These are phyloP conservation scores for Siphamia tubifer DNA, from an alignment of 2,113 vertebrate species.

Conservation along the genomic window DNA sequence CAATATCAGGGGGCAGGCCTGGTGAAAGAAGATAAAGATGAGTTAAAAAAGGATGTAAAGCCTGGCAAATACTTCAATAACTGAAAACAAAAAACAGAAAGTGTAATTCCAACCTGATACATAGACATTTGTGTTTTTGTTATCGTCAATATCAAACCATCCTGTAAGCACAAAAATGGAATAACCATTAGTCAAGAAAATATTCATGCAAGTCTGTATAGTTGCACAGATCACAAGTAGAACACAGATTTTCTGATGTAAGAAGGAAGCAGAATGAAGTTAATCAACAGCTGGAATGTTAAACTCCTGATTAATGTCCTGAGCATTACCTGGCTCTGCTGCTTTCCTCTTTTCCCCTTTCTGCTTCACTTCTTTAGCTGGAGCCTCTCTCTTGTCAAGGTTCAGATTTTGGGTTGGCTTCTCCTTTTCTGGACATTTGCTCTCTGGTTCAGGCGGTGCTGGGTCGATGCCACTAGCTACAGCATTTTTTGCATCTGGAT, in stretches of 20 bases:
- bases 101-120: slow-evolving; percentile 89
- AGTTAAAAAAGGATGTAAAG: no score
- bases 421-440: slow-evolving; percentile 36
- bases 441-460: slow-evolving; percentile 40
- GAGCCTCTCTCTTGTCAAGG: slow-evolving; percentile 25
- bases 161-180: slow-evolving; percentile 73
- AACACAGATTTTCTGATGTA: no score
- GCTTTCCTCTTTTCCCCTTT: slow-evolving; percentile 91
- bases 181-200: neutral
- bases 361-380: slow-evolving; percentile 79
- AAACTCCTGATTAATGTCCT: no score
- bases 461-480: slow-evolving; percentile 25
- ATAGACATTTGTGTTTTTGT: slow-evolving; percentile 95
- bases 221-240: no score
- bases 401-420: slow-evolving; percentile 36
- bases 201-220: neutral
- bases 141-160: slow-evolving; percentile 94
- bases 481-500: slow-evolving; percentile 61
- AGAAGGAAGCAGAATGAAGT: no score
- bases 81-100: neutral
- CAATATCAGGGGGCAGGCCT: slow-evolving; percentile 95
- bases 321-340: slow-evolving; percentile 81
- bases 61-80: neutral
- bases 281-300: no score
- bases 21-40: neutral